A percentile compares a stretch with the other conserved stretches of the same genome.
Conservation (phyloP, 2,888 invertebrate genomes). For the Andrena bucephala region DNA sequence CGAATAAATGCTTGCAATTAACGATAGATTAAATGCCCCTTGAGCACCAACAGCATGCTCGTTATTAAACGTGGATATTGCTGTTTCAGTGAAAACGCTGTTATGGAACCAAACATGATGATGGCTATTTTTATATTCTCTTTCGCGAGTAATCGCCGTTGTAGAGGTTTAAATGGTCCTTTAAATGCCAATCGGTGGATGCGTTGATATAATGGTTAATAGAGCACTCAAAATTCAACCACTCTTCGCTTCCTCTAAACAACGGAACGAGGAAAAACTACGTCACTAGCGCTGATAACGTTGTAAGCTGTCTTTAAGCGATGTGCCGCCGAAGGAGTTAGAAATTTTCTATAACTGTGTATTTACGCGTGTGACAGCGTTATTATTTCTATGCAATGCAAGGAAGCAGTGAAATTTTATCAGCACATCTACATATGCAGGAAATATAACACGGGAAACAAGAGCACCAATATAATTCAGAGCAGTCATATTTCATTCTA, state of each 20-base stretch:
- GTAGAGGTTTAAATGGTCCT: constrained; percentile 50
- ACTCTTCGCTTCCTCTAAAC: neutral
- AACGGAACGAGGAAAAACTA: constrained; percentile 22
- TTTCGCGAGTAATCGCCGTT: constrained; percentile 46
- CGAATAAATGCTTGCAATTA: constrained; percentile 7
- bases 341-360: too few species aligned
- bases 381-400: too few species aligned
- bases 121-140: constrained; percentile 50
- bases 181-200: constrained; percentile 49
- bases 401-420: too few species aligned
- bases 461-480: constrained; percentile 3
- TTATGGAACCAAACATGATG: constrained; percentile 30
- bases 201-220: constrained; percentile 54
- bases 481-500: too few species aligned
- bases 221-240: constrained; percentile 46
- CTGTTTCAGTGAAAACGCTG: constrained; percentile 40
- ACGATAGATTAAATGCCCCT: constrained; percentile 39
- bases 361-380: too few species aligned
- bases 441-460: neutral
- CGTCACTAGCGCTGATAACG: constrained; percentile 20
- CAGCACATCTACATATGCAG: too few species aligned
- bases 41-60: constrained; percentile 28
- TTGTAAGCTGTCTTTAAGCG: constrained; percentile 29
- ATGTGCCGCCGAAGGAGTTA: neutral
- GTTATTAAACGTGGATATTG: constrained; percentile 40